phyloP scores from a whole-genome alignment of 2,888 invertebrate species.

The Teleiodes luculella region DNA sequence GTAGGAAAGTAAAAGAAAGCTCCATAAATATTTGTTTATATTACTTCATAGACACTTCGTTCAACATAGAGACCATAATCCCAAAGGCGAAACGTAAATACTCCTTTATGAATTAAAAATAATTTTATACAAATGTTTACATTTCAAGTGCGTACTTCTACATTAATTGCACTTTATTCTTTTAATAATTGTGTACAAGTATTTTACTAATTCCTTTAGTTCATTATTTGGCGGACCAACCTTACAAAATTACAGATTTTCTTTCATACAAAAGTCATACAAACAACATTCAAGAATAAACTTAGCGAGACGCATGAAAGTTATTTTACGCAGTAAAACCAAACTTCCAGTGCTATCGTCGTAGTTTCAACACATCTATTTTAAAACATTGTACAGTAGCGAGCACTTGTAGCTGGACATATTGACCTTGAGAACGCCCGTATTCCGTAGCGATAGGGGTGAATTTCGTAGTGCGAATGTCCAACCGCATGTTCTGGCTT shows the following conservation, averaged over 20 bases:
- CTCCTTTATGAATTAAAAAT: slow-evolving; percentile 27
- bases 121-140: slow-evolving; percentile 36
- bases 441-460: too few species aligned
- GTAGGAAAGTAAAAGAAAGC: too few species aligned
- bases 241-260: background rate
- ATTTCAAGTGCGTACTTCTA: slow-evolving; percentile 36
- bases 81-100: slow-evolving; percentile 17
- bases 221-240: background rate
- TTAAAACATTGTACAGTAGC: background rate
- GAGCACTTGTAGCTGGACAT: too few species aligned
- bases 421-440: too few species aligned
- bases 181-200: slow-evolving; percentile 2
- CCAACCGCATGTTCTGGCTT: too few species aligned
- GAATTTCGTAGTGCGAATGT: too few species aligned
- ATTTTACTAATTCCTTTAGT: background rate
- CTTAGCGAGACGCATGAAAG: background rate
- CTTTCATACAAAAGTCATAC: slow-evolving; percentile 3
- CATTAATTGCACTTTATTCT: slow-evolving; percentile 53
- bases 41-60: background rate
- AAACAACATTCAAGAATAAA: background rate
- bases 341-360: background rate
- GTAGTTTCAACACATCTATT: background rate
- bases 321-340: background rate
- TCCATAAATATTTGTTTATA: too few species aligned
- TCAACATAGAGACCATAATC: background rate